Evolutionary conservation across 2,888 invertebrate genomes (phyloP), one percentile per base, ranked within the genome.

Genomic region (Sinohyriopsis cumingii): DNA sequence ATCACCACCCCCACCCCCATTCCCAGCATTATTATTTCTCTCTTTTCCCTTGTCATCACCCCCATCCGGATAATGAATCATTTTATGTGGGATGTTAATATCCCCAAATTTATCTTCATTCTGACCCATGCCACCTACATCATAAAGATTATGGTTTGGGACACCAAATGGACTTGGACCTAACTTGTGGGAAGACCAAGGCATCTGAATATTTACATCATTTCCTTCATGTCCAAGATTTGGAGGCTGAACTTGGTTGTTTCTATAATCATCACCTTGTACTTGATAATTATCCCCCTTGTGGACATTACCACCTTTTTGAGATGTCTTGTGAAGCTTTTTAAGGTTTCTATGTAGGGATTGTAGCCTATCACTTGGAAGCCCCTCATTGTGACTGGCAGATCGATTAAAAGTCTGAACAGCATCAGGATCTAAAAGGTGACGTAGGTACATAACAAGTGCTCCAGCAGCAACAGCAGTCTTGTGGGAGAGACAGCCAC

Each of bases 381-480:
- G 66, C 63, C 28, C 65, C 24, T 33, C 22, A 19, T 53, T 24
- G 24, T 57, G 53, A 3, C 53, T 54, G 9, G 53, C 33, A 25
- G 53, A 55, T 63, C n/a, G 59, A 60, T 74, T 67, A 59, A 70
- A 70, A 53, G 66, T 68, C 15, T 61, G 45, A n/a, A 53, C 63
- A 59, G 65, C 78, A 67, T 77, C 85, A 19, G 86, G 84, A 54
- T 85, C 79, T n/a, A 87, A 72, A 5, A 87, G 71, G 67, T 83
- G 87, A 5, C 86, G 71, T 25, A 89, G 77, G 70, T 88, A 89
- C 76, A 87, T 84, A 55, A 82, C 77, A 12, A 89, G 78, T 18
- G 88, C 87, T n/a, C 88, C 88, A 28, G 82, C 81, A 5, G 86
- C 89, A 45, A 89, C 88, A 7, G 86, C 88, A 20, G 89, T 88